Conservation (phyloP, 2,113 vertebrate species). For the Odocoileus hemionus region DNA sequence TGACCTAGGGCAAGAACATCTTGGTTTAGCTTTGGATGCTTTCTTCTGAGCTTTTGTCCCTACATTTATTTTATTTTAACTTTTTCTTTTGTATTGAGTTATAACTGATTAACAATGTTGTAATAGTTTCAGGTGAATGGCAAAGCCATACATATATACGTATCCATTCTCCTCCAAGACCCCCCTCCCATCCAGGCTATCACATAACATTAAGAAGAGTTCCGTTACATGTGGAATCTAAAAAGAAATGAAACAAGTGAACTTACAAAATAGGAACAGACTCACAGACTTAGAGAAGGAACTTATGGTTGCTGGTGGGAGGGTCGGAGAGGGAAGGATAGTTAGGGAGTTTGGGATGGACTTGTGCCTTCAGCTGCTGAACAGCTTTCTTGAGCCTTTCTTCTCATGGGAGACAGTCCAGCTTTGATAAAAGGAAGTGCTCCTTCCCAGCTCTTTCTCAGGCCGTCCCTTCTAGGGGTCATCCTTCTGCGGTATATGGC, state of each 20-base stretch:
- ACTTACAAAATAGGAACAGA: background rate
- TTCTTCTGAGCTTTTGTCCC: background rate
- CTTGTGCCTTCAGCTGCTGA: background rate
- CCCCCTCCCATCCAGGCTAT: background rate
- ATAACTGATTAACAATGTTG: background rate
- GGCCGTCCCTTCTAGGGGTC: background rate
- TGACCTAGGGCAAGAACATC: no score
- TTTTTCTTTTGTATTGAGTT: background rate
- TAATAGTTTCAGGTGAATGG: background rate
- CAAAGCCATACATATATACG: background rate
- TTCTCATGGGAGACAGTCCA: background rate
- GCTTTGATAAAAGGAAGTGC: background rate
- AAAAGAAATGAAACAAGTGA: background rate
- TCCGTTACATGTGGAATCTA: background rate
- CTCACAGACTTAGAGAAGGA: background rate
- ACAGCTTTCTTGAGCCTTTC: background rate
- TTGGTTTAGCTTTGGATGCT: background rate
- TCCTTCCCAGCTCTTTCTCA: background rate
- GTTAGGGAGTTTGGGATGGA: background rate
- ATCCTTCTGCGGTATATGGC: fast-evolving
- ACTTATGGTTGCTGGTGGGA: background rate
- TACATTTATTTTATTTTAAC: background rate
- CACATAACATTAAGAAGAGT: background rate
- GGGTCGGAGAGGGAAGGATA: background rate
- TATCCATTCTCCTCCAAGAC: background rate